Conservation (phyloP, 2,888 invertebrate species). For the Loripinus fragilis region DNA sequence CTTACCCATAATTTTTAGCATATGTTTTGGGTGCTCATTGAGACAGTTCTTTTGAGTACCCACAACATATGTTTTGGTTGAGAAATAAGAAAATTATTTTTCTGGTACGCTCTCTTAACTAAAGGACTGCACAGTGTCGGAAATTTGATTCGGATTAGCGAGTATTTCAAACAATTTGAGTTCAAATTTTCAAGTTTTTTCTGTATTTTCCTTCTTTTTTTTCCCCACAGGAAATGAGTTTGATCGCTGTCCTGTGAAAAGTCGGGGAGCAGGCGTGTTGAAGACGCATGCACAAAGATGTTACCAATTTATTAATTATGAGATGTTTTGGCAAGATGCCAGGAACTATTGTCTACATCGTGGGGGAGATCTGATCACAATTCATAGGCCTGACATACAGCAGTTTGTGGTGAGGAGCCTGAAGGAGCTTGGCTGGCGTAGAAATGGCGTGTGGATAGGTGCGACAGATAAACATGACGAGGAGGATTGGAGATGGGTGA, state of each 20-base stretch:
- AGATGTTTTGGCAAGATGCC: slow-evolving; percentile 70
- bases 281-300: slow-evolving; percentile 54
- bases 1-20: too few species aligned
- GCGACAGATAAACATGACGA: slow-evolving; percentile 73
- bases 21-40: too few species aligned
- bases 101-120: too few species aligned
- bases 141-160: too few species aligned
- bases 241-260: slow-evolving; percentile 40
- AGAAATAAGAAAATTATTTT: too few species aligned
- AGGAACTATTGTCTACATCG: slow-evolving; percentile 58
- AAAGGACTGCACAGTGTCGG: too few species aligned
- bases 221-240: slow-evolving; percentile 18
- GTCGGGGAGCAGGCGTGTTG: slow-evolving; percentile 20
- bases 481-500: slow-evolving; percentile 74
- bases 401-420: slow-evolving; percentile 49
- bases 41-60: too few species aligned
- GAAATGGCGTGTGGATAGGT: slow-evolving; percentile 80
- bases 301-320: slow-evolving; percentile 68
- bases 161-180: too few species aligned
- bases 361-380: slow-evolving; percentile 71
- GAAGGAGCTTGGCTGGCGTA: slow-evolving; percentile 62
- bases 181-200: too few species aligned
- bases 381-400: slow-evolving; percentile 66
- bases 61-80: too few species aligned
- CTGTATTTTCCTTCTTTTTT: too few species aligned